These are phyloP conservation scores for Hybos culiciformis DNA, from an alignment of 2,888 invertebrate species.

Conservation along the genomic window DNA sequence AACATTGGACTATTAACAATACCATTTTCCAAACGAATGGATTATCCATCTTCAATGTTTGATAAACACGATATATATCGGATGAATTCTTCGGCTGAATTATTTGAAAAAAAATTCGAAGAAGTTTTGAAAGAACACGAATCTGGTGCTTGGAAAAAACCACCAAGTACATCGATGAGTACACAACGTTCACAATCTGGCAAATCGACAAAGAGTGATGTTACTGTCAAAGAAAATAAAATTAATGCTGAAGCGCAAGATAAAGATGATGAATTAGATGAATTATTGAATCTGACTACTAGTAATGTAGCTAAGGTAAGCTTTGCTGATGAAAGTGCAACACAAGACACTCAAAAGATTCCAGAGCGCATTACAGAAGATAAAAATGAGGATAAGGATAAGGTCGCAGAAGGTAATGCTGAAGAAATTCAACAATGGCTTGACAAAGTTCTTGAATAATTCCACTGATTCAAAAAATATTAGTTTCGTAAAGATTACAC, in stretches of 20 bases:
- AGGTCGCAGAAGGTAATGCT: constrained; percentile 14
- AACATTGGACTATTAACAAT: constrained; percentile 35
- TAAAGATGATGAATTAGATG: constrained; percentile 27
- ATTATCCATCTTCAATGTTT: constrained; percentile 32
- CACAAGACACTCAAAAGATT: constrained; percentile 2
- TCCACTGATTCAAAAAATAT: too few species aligned
- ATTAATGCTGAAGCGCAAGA: constrained; percentile 1
- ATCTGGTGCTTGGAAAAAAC: constrained; percentile 5
- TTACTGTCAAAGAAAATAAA: neutral
- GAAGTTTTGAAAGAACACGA: constrained; percentile 21
- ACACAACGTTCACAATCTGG: neutral
- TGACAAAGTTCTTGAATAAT: constrained; percentile 31
- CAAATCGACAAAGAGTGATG: constrained; percentile 7
- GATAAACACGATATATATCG: constrained; percentile 26
- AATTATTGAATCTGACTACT: constrained; percentile 24
- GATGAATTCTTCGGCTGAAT: constrained; percentile 28
- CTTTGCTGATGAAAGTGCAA: constrained; percentile 2
- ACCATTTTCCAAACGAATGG: constrained; percentile 36
- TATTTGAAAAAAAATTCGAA: constrained; percentile 25
- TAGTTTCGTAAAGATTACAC: too few species aligned
- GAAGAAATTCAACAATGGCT: constrained; percentile 33
- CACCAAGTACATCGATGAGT: neutral
- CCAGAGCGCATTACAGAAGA: neutral
- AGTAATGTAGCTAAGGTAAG: constrained; percentile 14
- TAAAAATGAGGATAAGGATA: neutral